Base-by-base conservation (phyloP, 2,797 vertebrate genomes). In the Leptatherina wallacei region DNA sequence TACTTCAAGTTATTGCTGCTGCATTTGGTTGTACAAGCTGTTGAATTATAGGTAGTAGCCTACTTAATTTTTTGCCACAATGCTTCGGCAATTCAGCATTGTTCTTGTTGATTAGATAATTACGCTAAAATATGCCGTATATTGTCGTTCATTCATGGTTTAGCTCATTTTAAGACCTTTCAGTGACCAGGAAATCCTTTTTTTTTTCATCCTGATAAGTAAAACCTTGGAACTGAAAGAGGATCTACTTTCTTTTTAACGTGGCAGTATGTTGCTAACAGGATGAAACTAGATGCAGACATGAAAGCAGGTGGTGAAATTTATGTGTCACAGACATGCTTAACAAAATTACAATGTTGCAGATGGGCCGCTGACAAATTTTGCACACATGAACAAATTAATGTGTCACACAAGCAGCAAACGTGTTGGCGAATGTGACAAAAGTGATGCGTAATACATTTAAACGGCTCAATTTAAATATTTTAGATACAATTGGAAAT, bases 241-340 rank as follows among this genome's bases (percentile, higher is more conserved):
- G 27, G 52, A 54, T 55, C 13, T 49, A 49, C 6, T 4, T 40
- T 40, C 3, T 16, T 40, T 20, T n/a, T n/a, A 6, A n/a, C 44
- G n/a, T 22, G 47, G n/a, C 9, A n/a, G 20, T 22, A 20, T 49
- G 47, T 49, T 22, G 11, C 20, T 12, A 56, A 42, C 52, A 14
- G 63, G 33, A 12, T 51, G n/a, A 11, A 30, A 20, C 33, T 7
- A 2, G n/a, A 1, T 55, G 38, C 52, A 27, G 59, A 20, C 29
- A 10, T 47, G 68, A 71, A 49, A 71, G 60, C 60, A 57, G 61
- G 38, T 71, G 69, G 29, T 40, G 59, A 42, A 40, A 20, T 22
- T 16, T 32, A 1, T 16, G 18, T 20, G 4, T 63, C 33, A n/a
- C 9, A 3, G 40, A 47, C 32, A 14, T 16, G 52, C 36, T 33